Percentiles rank a stretch among this genome's conserved stretches.
phyloP scores from a whole-genome alignment of 1,140 invertebrate genomes.

The Antheraea pernyi region DNA sequence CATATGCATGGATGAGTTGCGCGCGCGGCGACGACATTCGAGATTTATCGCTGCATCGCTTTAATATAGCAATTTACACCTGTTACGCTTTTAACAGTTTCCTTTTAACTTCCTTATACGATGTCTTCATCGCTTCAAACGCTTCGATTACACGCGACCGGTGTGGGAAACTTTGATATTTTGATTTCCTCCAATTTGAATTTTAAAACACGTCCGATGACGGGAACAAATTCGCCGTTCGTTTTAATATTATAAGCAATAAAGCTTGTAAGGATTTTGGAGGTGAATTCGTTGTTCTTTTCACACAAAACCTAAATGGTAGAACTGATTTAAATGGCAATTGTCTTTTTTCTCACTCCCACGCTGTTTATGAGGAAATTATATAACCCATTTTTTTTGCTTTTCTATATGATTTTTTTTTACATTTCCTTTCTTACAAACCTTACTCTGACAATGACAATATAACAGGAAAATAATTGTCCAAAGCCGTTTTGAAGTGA shows the following conservation, averaged over 20 bases:
- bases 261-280: neutral
- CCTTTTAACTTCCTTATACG: conserved; percentile 31
- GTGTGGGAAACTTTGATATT: conserved; percentile 23
- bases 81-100: conserved; percentile 39
- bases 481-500: too few species aligned
- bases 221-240: neutral
- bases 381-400: too few species aligned
- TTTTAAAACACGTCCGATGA: neutral
- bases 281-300: neutral
- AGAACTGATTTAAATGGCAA: too few species aligned
- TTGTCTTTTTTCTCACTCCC: too few species aligned
- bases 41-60: conserved; percentile 47
- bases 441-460: too few species aligned
- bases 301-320: too few species aligned
- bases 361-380: too few species aligned
- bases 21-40: conserved; percentile 33
- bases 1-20: conserved; percentile 22
- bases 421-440: too few species aligned
- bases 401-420: too few species aligned
- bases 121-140: conserved; percentile 24
- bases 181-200: conserved; percentile 22
- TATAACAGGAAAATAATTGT: too few species aligned
- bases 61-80: conserved; percentile 67
- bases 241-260: neutral
- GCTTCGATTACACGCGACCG: conserved; percentile 18